phyloP scores from a whole-genome alignment of 2,888 invertebrate species.

The Perizoma affinitatum region DNA sequence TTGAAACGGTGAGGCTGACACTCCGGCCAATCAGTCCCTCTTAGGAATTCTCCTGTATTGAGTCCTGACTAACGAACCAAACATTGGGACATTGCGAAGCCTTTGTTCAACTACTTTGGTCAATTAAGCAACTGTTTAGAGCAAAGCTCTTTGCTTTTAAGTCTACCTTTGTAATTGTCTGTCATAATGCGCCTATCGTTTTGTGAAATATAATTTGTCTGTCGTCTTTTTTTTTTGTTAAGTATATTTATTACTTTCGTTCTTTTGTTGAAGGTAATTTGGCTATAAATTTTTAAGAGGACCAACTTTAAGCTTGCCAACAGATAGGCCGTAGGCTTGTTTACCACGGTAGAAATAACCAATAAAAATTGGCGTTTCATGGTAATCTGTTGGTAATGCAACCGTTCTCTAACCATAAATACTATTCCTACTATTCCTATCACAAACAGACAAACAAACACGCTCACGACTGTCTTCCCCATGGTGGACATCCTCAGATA shows the following conservation, averaged over 20 bases:
- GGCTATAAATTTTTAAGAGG: too few species aligned
- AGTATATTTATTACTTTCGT: background rate
- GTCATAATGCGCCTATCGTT: constrained; percentile 19
- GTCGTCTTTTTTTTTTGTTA: background rate
- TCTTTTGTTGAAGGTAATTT: too few species aligned
- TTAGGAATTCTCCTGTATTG: constrained; percentile 31
- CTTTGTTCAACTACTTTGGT: constrained; percentile 37
- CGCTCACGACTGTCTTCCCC: too few species aligned
- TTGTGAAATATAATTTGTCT: constrained; percentile 16
- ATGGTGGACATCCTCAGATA: too few species aligned
- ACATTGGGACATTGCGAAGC: constrained; percentile 26
- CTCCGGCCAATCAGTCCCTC: constrained; percentile 18
- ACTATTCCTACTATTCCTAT: too few species aligned
- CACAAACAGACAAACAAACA: too few species aligned
- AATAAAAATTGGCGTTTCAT: too few species aligned
- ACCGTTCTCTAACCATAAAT: too few species aligned
- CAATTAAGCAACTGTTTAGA: constrained; percentile 37
- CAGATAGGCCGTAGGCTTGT: too few species aligned
- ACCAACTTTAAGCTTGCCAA: too few species aligned
- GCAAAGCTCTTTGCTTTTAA: constrained; percentile 27
- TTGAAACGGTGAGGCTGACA: constrained; percentile 7
- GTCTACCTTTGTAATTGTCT: constrained; percentile 34
- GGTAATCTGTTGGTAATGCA: too few species aligned
- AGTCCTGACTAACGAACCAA: constrained; percentile 39
- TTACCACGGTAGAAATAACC: too few species aligned